phyloP scores from a whole-genome alignment of 2,113 vertebrate species.

The Eclectus roratus region DNA sequence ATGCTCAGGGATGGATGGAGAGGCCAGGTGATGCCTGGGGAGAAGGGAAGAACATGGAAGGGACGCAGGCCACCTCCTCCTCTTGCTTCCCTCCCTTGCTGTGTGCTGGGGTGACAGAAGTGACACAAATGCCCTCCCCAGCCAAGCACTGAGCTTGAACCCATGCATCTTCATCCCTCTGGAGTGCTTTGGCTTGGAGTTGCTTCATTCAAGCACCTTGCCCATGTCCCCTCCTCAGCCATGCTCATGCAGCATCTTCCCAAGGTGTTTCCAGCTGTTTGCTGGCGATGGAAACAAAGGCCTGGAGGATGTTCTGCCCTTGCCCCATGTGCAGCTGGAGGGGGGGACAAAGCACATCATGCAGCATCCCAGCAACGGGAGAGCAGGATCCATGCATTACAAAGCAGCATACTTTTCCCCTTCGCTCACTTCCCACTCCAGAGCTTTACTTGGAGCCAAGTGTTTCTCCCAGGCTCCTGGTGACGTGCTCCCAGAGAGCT shows the following conservation, averaged over 20 bases:
- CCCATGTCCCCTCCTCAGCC: accelerated
- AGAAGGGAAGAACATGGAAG: background rate
- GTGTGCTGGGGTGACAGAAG: background rate
- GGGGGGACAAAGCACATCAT: background rate
- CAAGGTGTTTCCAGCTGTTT: background rate
- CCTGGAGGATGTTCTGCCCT: background rate
- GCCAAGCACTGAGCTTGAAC: background rate
- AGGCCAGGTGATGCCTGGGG: background rate
- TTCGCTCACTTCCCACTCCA: slow-evolving; percentile 6
- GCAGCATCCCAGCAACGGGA: background rate
- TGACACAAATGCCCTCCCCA: background rate
- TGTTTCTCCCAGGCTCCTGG: background rate
- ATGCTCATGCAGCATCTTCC: accelerated
- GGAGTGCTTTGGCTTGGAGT: background rate
- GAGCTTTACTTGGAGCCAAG: background rate
- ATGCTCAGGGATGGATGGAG: background rate
- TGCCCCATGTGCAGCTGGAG: accelerated
- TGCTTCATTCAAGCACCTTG: background rate
- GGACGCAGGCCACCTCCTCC: background rate
- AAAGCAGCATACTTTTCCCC: slow-evolving; percentile 21
- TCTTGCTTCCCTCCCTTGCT: accelerated
- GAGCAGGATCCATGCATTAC: background rate
- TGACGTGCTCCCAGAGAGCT: accelerated
- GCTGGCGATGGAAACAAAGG: accelerated
- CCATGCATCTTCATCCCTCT: accelerated